A percentile compares a stretch with the other conserved stretches of the same genome.
Conservation (phyloP, 2,113 vertebrate genomes). For the Passer domesticus region DNA sequence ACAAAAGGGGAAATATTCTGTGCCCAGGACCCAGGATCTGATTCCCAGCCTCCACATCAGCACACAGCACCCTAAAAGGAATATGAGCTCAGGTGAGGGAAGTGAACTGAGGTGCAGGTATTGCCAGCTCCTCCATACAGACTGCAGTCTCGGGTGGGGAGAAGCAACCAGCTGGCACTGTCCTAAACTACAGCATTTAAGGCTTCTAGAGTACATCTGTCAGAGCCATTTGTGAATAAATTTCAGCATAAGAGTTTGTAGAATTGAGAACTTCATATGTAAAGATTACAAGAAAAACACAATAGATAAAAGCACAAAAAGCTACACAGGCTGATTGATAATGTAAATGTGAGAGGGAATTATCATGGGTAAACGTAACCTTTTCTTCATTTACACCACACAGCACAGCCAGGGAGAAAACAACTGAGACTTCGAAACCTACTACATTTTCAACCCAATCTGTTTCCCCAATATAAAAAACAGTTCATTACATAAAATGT, state of each 20-base stretch:
- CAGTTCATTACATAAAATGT: neutral
- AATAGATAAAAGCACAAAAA: conserved; percentile 48
- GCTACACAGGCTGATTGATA: conserved; percentile 48
- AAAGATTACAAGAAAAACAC: conserved; percentile 46
- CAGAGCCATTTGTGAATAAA: conserved; percentile 17
- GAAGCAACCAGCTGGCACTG: conserved; percentile 1
- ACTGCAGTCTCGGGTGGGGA: neutral
- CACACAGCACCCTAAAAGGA: neutral
- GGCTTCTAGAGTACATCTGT: conserved; percentile 37
- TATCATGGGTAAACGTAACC: conserved; percentile 54
- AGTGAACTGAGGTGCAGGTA: neutral
- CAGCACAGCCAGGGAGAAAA: conserved; percentile 7
- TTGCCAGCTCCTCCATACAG: neutral
- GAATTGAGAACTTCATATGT: conserved; percentile 17
- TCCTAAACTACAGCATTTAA: neutral
- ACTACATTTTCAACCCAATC: conserved; percentile 8
- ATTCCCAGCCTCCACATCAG: neutral
- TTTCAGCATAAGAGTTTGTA: neutral
- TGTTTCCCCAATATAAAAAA: neutral
- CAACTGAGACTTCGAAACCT: conserved; percentile 7
- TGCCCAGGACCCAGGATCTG: neutral
- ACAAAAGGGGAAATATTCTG: rapidly evolving
- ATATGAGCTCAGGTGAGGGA: neutral
- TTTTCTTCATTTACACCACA: conserved; percentile 43
- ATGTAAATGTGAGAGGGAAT: conserved; percentile 39